Base-by-base conservation (phyloP, 2,888 invertebrate species). In the Spisula solida region DNA sequence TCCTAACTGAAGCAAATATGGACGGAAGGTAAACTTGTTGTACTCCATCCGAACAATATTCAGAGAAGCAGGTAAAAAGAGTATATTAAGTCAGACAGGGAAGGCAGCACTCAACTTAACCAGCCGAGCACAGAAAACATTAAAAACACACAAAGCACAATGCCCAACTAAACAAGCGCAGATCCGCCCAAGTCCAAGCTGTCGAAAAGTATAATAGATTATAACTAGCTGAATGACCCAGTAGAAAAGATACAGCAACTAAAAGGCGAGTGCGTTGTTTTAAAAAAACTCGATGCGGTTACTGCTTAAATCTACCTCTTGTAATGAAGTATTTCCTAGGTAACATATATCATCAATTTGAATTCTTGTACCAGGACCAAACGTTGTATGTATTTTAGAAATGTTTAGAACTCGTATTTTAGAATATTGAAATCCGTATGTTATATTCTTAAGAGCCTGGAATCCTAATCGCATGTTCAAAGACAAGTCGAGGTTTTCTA, bases 361-460 rank as follows among this genome's bases (percentile, higher is more conserved):
- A 41, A 41, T 8, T 41, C 41, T 41, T 41, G 41, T 41, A 8
- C 41, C 41, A 41, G 41, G 41, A 41, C 41, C 41, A 41, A 41
- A 41, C 41, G 41, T 41, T 41, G 41, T 41, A 8, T 41, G 41
- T 2, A 89, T 51, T 47, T 83, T 70, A 12, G 88, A 85, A 16
- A 81, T 41, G 51, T 86, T 81, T 5, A 90, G 51, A 60, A 56
- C 5, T 20, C 80, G 47, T 8, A 89, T 91, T 25, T 78, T 79
- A 2, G 88, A 85, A 75, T 56, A 85, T 55, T 87, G 91, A 25
- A 91, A 34, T 10, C 85, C 66, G 31, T 88, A 91, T 18, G 91
- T 51, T 1, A 91, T 75, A 78, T 89, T 91, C 12, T 47, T 18
- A 0, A 87, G 29, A n/a, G 79, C 18, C 0, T 14, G 10, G 31